Evolutionary conservation across 2,797 vertebrate species (phyloP), one percentile per base, ranked within the genome.

Genomic region (Anguilla megastoma): DNA sequence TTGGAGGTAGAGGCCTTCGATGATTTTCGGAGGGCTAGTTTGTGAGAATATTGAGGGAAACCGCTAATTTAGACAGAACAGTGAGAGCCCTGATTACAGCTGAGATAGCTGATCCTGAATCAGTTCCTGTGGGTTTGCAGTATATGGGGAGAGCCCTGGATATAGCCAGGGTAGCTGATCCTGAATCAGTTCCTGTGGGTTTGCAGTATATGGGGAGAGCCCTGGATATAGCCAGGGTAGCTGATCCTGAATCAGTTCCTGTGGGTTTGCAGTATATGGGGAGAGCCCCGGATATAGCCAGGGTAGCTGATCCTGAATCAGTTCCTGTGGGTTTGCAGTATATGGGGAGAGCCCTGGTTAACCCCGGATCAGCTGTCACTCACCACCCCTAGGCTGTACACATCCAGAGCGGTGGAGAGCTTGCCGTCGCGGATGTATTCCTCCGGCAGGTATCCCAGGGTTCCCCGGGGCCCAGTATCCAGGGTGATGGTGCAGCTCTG

Each of bases 341-440:
- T 52, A 52, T 52, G 6, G 50, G 10, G 50, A 52, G 50, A 52
- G 50, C 16, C 18, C 21, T 27, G 27, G 16, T 33, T 30, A 3
- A 41, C 18, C 58, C 21, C 2, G 14, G 48, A 76, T 69, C 9
- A 66, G 60, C 27, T 24, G 12, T 48, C 52, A 93, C 90, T 95
- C 89, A 96, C 95, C 90, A 95, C 95, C 88, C 94, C 93, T 86
- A 96, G 92, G 91, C 95, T 95, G 94, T 94, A 96, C n/a, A 94
- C 86, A 0, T 97, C 96, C 84, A 95, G 93, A 91, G 95, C 95
- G 86, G 91, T 52, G 48, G 93, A 96, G 52, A 93, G 90, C 89
- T 94, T 97, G 33, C 92, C 91, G 79, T 93, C 93, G 48, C 96
- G 93, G 88, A 96, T 90, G 89, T 95, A 96, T 54, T 97, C 95